phyloP scores from a whole-genome alignment of 2,888 invertebrate genomes.

The Pedicia rivosa region DNA sequence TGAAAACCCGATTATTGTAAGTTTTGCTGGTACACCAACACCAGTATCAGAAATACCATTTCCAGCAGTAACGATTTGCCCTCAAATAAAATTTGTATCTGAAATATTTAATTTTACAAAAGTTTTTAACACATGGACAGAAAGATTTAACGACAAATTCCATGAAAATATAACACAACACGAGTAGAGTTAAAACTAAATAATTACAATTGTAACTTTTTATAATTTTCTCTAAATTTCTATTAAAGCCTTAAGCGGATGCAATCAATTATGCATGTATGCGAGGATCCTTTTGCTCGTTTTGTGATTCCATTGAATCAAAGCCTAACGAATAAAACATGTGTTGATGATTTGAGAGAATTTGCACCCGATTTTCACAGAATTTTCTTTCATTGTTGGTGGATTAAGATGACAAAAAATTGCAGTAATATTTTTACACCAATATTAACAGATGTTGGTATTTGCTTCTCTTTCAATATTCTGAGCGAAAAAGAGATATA shows the following conservation, averaged over 20 bases:
- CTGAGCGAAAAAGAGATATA: conserved; percentile 39
- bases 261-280: too few species aligned
- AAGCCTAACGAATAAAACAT: conserved; percentile 33
- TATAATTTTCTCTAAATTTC: too few species aligned
- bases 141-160: too few species aligned
- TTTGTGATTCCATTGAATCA: too few species aligned
- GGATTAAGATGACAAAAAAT: conserved; percentile 28
- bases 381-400: conserved; percentile 41
- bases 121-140: too few species aligned
- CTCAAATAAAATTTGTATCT: conserved; percentile 57
- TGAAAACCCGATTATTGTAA: conserved; percentile 54
- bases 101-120: too few species aligned
- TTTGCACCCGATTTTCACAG: conserved; percentile 36
- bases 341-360: conserved; percentile 38
- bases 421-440: conserved; percentile 44
- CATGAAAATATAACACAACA: too few species aligned
- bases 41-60: conserved; percentile 42
- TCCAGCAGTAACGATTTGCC: conserved; percentile 48
- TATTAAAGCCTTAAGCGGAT: too few species aligned
- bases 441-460: conserved; percentile 51
- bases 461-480: conserved; percentile 54
- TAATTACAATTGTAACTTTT: too few species aligned
- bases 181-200: too few species aligned
- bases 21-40: conserved; percentile 57
- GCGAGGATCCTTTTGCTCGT: too few species aligned